A percentile compares a stretch with the other conserved stretches of the same genome.
These are phyloP conservation scores for Leptopilina drosophilae DNA, from an alignment of 2,888 invertebrate species.

Conservation along the genomic window DNA sequence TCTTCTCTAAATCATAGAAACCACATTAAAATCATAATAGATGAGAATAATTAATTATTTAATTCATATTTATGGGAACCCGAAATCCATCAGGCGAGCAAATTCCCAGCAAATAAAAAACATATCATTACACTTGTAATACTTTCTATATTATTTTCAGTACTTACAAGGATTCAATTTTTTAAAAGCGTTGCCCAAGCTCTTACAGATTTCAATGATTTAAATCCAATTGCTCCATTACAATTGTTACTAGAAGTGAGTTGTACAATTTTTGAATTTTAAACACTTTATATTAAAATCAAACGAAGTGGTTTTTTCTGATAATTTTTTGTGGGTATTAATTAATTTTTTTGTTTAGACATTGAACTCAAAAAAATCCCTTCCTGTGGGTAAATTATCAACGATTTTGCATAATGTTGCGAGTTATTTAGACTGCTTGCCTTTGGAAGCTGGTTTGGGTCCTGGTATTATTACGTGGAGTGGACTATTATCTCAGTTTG, in stretches of 20 bases:
- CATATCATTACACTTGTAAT: neutral
- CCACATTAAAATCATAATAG: too few species aligned
- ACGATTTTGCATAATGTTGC: conserved; percentile 94
- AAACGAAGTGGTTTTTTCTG: too few species aligned
- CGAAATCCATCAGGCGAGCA: too few species aligned
- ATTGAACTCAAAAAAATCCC: conserved; percentile 86
- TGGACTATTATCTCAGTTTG: conserved; percentile 90
- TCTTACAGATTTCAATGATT: conserved; percentile 95
- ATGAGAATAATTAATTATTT: too few species aligned
- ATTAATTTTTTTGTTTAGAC: conserved; percentile 76
- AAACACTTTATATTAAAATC: too few species aligned
- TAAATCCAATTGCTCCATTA: conserved; percentile 96
- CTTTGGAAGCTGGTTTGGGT: conserved; percentile 86
- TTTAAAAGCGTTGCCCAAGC: conserved; percentile 96
- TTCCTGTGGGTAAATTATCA: conserved; percentile 83
- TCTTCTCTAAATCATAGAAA: too few species aligned
- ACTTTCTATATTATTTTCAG: conserved; percentile 74
- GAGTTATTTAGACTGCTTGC: conserved; percentile 94
- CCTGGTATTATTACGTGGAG: conserved; percentile 87
- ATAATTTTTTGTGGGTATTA: too few species aligned
- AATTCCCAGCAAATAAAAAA: too few species aligned
- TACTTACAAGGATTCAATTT: conserved; percentile 87
- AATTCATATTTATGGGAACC: too few species aligned
- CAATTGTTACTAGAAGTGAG: conserved; percentile 91
- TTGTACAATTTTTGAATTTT: too few species aligned